phyloP scores from a whole-genome alignment of 1,140 invertebrate species.

The Diachasmimorpha longicaudata region DNA sequence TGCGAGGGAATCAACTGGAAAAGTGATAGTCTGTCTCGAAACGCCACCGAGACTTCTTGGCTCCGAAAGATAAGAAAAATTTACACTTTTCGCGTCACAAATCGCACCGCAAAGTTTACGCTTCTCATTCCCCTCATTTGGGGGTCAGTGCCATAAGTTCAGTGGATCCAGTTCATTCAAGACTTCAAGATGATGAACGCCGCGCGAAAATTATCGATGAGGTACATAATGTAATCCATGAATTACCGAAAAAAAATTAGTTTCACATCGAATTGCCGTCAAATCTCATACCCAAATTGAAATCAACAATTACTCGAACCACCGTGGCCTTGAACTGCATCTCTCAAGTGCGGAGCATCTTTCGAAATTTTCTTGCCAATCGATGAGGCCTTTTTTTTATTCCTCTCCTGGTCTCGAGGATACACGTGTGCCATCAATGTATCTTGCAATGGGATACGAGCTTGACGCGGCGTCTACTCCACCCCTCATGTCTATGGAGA shows the following conservation, averaged over 20 bases:
- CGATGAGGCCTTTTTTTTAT: constrained; percentile 6
- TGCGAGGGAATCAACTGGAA: constrained; percentile 23
- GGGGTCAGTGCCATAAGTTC: neutral
- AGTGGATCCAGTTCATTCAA: neutral
- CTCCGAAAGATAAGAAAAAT: neutral
- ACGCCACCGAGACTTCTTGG: constrained; percentile 9
- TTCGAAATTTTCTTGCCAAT: constrained; percentile 2
- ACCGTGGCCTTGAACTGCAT: neutral
- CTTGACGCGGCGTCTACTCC: constrained; percentile 17
- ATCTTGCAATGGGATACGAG: neutral
- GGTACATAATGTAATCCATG: constrained; percentile 17
- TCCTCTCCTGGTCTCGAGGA: neutral
- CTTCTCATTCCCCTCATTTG: neutral
- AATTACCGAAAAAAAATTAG: neutral
- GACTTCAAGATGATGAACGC: neutral
- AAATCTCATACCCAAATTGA: neutral
- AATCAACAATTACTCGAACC: too few species aligned
- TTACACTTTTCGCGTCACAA: neutral
- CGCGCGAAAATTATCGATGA: constrained; percentile 26
- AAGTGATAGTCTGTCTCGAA: constrained; percentile 31
- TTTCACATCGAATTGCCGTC: too few species aligned
- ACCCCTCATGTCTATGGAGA: constrained; percentile 34
- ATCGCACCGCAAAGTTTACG: neutral
- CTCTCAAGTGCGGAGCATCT: constrained; percentile 8
- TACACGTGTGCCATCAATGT: constrained; percentile 7